Conservation (phyloP, 1,140 invertebrate species). For the Branchinecta lynchi region DNA sequence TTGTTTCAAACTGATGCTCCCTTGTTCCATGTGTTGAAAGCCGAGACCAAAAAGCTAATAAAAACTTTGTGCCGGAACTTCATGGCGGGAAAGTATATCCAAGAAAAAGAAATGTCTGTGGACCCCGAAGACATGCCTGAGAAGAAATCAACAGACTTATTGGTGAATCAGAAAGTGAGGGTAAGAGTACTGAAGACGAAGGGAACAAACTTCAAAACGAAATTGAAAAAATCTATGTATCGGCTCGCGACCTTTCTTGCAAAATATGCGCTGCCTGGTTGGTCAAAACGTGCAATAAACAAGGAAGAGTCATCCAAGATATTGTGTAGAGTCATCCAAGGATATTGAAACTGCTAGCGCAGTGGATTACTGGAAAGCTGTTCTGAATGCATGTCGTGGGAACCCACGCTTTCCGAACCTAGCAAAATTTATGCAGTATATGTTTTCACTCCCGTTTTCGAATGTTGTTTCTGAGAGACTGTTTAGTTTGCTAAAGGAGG, state of each 20-base stretch:
- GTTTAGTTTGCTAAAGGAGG: constrained; percentile 14
- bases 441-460: constrained; percentile 13
- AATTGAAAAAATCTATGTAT: constrained; percentile 14
- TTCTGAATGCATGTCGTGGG: not conserved
- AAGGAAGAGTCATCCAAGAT: constrained; percentile 1
- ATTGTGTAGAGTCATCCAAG: not conserved
- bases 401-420: constrained; percentile 13
- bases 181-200: constrained; percentile 11
- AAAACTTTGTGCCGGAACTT: constrained; percentile 22
- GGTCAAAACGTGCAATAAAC: not conserved
- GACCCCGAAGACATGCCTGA: not conserved
- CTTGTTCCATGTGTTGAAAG: constrained; percentile 26
- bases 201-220: not conserved
- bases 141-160: not conserved
- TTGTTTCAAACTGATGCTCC: constrained; percentile 28
- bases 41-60: constrained; percentile 22
- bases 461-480: constrained; percentile 12
- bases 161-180: not conserved
- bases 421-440: not conserved
- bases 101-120: constrained; percentile 17
- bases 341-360: constrained; percentile 7
- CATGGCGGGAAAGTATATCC: constrained; percentile 21
- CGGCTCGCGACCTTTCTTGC: constrained; percentile 13
- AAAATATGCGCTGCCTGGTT: constrained; percentile 12
- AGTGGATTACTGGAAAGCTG: constrained; percentile 4